Base-by-base conservation (phyloP, 2,113 vertebrate genomes). In the Gadus macrocephalus region DNA sequence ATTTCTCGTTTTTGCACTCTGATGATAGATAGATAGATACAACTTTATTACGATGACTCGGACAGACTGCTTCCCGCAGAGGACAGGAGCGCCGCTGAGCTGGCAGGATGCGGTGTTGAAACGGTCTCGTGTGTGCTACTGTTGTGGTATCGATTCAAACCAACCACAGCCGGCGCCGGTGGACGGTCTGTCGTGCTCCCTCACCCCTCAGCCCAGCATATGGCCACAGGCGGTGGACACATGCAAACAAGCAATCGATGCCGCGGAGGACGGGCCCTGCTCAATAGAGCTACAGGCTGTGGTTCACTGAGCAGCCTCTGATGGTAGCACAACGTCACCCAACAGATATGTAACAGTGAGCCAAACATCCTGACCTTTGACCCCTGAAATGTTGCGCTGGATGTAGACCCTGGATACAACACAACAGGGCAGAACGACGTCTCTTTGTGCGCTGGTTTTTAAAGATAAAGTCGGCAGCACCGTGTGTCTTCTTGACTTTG, bases 401-500 rank as follows among this genome's bases (percentile, higher is more conserved):
- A 49, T 49, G 14, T 49, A 9, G 12, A 49, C 8, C 2, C 42
- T 49, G 42, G 42, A 49, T 49, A 2, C 42, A 14, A 3, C 42
- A 49, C 2, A 49, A 49, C 42, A 49, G 8, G 42, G 42, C 42
- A 49, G 38, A 49, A 49, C 42, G 11, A 49, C 42, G 11, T 14
- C 42, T 49, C 12, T 3, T 49, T 2, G 42, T 49, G 12, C 14
- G 42, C 42, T 11, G 11, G 42, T 49, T 49, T 49, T 42, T 49
- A 12, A 49, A 49, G 11, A 49, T 14, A 49, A 49, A 35, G 6
- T 35, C 4, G 7, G 42, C 11, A 9, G 42, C 11, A 9, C 42
- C 42, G 12, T 58, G 15, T 1, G 22, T 75, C 73, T 73, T 53
- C 68, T 74, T 87, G 77, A 88, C 79, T 77, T 67, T 76, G 79